Conservation (phyloP, 1,140 invertebrate genomes). For the Drosophila subpulchrella region DNA sequence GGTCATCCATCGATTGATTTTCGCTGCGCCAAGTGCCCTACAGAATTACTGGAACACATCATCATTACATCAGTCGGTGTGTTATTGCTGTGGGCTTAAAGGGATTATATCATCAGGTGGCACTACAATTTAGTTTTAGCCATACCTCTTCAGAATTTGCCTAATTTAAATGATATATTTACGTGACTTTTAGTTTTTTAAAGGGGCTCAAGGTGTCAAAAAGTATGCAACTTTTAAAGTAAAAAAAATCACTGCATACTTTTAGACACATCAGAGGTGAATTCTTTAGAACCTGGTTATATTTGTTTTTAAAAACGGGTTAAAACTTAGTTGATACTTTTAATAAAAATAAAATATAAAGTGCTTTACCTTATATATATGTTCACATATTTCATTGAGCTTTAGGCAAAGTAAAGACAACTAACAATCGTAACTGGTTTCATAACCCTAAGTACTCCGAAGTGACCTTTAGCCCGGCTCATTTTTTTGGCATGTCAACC, state of each 20-base stretch:
- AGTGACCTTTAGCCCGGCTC: slow-evolving; percentile 5
- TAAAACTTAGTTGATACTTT: too few species aligned
- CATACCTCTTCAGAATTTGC: background rate
- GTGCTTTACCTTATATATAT: too few species aligned
- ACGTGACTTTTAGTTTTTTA: too few species aligned
- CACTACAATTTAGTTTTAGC: background rate
- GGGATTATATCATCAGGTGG: background rate
- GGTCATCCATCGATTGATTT: slow-evolving; percentile 74
- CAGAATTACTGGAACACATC: slow-evolving; percentile 53
- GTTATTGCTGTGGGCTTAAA: background rate
- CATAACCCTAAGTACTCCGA: background rate
- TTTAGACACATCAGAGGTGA: too few species aligned
- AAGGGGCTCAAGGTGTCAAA: too few species aligned
- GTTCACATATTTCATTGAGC: too few species aligned
- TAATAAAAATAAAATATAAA: too few species aligned
- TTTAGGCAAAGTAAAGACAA: background rate
- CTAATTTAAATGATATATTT: too few species aligned
- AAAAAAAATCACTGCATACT: too few species aligned
- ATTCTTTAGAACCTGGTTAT: too few species aligned
- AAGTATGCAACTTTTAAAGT: too few species aligned
- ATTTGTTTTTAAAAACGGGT: too few species aligned
- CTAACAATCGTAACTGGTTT: background rate
- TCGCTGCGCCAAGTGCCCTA: slow-evolving; percentile 40
- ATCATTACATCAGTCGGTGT: slow-evolving; percentile 36
- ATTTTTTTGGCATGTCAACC: slow-evolving; percentile 20